Percentiles rank a stretch among this genome's conserved stretches.
Evolutionary conservation across 92 coral and sea anemone species (phyloP).

Genomic region (Hydrozoanthus gracilis): DNA sequence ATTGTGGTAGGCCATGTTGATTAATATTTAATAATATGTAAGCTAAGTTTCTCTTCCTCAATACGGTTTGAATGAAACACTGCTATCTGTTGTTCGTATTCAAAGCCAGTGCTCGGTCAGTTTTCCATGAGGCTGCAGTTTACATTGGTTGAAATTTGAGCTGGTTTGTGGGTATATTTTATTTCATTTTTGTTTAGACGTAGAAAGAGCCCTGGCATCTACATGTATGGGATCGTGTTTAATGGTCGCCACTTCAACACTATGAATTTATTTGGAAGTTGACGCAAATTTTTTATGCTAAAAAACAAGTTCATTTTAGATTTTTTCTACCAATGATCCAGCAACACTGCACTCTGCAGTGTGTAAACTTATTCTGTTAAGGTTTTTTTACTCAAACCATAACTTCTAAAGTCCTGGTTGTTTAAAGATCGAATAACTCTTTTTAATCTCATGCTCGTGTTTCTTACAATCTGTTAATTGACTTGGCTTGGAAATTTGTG

Average conservation of each 20-base stretch:
- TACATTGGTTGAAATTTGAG: background rate
- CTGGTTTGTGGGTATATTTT: background rate
- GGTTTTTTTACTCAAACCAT: no score
- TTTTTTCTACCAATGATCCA: no score
- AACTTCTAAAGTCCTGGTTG: no score
- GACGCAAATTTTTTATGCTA: background rate
- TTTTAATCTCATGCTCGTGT: no score
- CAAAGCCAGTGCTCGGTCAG: background rate
- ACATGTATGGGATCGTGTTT: background rate
- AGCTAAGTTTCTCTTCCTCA: background rate
- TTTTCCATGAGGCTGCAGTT: background rate
- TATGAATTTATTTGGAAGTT: background rate
- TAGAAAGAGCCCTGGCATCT: no score
- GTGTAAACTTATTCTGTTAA: no score
- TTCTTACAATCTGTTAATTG: no score
- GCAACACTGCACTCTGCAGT: no score
- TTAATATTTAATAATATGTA: slow-evolving; percentile 34
- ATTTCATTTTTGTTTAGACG: background rate
- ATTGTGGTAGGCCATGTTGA: slow-evolving; percentile 38
- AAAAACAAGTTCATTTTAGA: background rate
- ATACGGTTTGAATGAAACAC: background rate
- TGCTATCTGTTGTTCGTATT: background rate
- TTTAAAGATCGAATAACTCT: no score
- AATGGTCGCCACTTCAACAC: background rate
- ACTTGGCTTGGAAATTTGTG: no score